Conservation (phyloP, 2,797 vertebrate genomes). For the Myotis vivesi region DNA sequence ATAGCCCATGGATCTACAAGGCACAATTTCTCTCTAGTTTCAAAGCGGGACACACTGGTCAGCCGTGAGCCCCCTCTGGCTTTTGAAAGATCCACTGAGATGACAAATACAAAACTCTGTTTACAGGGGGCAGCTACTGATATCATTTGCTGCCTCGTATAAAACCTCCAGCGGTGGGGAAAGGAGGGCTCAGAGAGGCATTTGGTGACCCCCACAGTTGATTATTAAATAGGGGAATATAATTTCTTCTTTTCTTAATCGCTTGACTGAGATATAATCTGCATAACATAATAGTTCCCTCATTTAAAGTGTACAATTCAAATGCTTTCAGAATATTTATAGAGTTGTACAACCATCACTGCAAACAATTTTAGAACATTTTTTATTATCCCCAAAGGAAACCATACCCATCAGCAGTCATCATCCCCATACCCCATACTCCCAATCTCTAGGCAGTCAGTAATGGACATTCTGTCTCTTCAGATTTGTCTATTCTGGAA, state of each 20-base stretch:
- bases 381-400: not conserved
- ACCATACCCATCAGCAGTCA: not conserved
- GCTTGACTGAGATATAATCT: not conserved
- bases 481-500: not conserved
- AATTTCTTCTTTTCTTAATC: not conserved
- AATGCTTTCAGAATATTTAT: not conserved
- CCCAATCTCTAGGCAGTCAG: not conserved
- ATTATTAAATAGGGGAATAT: not conserved
- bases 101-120: not conserved
- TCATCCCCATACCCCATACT: not conserved
- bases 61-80: not conserved
- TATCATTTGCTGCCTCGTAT: not conserved
- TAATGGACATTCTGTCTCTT: not conserved
- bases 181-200: not conserved
- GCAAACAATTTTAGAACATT: not conserved
- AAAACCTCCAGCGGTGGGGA: not conserved
- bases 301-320: not conserved
- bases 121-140: not conserved
- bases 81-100: not conserved
- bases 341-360: not conserved
- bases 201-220: not conserved
- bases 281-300: not conserved
- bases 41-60: not conserved
- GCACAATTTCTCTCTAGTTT: not conserved
- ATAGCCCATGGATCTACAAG: not conserved